These are phyloP conservation scores for Crocuta crocuta DNA, from an alignment of 2,113 vertebrate species.

Conservation along the genomic window DNA sequence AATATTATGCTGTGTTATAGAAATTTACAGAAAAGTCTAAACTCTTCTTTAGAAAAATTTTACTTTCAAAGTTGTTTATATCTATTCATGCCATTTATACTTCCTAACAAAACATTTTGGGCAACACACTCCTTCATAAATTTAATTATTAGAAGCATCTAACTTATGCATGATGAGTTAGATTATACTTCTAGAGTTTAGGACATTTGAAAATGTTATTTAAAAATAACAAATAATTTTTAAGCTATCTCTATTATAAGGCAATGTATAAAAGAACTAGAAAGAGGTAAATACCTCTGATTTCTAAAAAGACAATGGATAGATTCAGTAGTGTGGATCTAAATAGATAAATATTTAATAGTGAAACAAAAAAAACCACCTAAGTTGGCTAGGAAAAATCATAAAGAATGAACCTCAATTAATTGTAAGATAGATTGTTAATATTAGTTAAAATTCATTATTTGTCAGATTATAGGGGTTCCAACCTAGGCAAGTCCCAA, in stretches of 20 bases:
- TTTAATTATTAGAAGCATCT: not conserved
- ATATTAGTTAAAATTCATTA: not conserved
- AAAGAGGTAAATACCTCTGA: not conserved
- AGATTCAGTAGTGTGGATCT: not conserved
- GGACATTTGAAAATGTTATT: not conserved
- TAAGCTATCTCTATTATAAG: not conserved
- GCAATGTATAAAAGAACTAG: not conserved
- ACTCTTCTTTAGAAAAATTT: not conserved
- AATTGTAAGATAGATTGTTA: not conserved
- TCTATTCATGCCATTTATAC: not conserved
- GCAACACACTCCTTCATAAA: not conserved
- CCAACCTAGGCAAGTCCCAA: not conserved
- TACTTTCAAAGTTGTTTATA: constrained; percentile 1
- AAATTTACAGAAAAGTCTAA: not conserved
- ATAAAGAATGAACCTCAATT: not conserved
- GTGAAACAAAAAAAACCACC: not conserved
- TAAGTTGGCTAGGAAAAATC: not conserved
- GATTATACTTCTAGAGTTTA: not conserved
- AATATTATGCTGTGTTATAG: not conserved
- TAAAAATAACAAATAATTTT: not conserved
- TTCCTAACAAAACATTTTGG: not conserved
- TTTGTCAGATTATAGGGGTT: not conserved
- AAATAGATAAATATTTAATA: not conserved
- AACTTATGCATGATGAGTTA: not conserved
- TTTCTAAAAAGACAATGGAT: constrained; percentile 7